A percentile compares a stretch with the other conserved stretches of the same genome.
Evolutionary conservation across 2,888 invertebrate species (phyloP).

Genomic region (Drosophila rubida): DNA sequence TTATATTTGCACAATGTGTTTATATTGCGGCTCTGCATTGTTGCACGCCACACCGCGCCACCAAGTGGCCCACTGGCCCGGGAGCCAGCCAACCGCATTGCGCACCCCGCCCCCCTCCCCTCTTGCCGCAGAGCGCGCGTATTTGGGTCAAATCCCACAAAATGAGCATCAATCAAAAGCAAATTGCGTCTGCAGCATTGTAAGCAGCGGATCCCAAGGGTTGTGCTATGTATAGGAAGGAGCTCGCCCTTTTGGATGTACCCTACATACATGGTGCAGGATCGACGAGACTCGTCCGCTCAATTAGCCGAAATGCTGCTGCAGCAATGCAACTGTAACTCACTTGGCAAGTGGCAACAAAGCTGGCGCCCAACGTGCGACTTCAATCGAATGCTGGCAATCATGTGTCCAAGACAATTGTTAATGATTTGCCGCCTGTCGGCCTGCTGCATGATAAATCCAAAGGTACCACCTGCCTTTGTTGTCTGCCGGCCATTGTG

Average conservation of each 20-base stretch:
- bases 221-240: neutral
- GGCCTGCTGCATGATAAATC: neutral
- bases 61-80: constrained; percentile 6
- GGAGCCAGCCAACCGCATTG: neutral
- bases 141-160: constrained; percentile 56
- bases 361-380: no score
- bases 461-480: neutral
- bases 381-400: neutral
- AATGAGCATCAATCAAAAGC: constrained; percentile 59
- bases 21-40: constrained; percentile 54
- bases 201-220: constrained; percentile 14
- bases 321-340: no score
- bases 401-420: constrained; percentile 2
- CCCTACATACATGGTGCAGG: no score
- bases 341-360: no score
- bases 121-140: constrained; percentile 11
- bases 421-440: constrained; percentile 3
- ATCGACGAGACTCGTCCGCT: neutral
- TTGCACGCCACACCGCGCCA: constrained; percentile 12
- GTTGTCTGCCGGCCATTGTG: neutral
- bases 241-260: no score
- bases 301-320: no score
- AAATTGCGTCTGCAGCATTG: constrained; percentile 53
- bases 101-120: neutral
- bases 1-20: constrained; percentile 53